Evolutionary conservation across 2,113 vertebrate species (phyloP).

Genomic region (Epinephelus lanceolatus): DNA sequence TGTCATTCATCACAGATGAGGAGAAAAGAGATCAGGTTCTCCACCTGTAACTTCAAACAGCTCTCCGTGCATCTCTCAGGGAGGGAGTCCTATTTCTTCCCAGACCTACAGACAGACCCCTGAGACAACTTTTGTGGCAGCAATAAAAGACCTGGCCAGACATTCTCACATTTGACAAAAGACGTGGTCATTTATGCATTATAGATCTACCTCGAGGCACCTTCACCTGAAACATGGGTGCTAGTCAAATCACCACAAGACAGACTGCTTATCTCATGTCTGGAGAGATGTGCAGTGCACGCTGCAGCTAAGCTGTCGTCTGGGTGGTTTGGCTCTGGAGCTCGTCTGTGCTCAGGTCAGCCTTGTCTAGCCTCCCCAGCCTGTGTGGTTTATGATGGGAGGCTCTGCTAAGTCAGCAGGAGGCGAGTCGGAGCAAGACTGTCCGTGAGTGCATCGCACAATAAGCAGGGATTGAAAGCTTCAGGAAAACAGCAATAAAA

Average conservation of each 20-base stretch:
- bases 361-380: slow-evolving; percentile 73
- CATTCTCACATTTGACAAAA: slow-evolving; percentile 53
- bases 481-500: slow-evolving; percentile 30
- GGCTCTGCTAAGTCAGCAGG: slow-evolving; percentile 79
- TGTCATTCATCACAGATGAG: slow-evolving; percentile 61
- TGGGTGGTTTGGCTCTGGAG: slow-evolving; percentile 68
- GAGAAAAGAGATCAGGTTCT: slow-evolving; percentile 64
- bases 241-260: slow-evolving; percentile 71
- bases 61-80: slow-evolving; percentile 34
- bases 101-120: slow-evolving; percentile 51
- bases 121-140: slow-evolving; percentile 50
- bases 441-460: slow-evolving; percentile 38
- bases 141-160: slow-evolving; percentile 53
- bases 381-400: slow-evolving; percentile 79
- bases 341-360: slow-evolving; percentile 71
- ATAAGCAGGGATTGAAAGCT: slow-evolving; percentile 15
- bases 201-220: slow-evolving; percentile 48
- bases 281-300: slow-evolving; percentile 59
- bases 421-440: slow-evolving; percentile 76
- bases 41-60: slow-evolving; percentile 76
- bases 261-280: slow-evolving; percentile 82
- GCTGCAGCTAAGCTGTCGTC: slow-evolving; percentile 66
- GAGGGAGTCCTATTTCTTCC: slow-evolving; percentile 59
- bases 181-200: slow-evolving; percentile 63
- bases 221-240: slow-evolving; percentile 53